Base-by-base conservation (phyloP, 2,888 invertebrate species). In the Lycaena phlaeas region DNA sequence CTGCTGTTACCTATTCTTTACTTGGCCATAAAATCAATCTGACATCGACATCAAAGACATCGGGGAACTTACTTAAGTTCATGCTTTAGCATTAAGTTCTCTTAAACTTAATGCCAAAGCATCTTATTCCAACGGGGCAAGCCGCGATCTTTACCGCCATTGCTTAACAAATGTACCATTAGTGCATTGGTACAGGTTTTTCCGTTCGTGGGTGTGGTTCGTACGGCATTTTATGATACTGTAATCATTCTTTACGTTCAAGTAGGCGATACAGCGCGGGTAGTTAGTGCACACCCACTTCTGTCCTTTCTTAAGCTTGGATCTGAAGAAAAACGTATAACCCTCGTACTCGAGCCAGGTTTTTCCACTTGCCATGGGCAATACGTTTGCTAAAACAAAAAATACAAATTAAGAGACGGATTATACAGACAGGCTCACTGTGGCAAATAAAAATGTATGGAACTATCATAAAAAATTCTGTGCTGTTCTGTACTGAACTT, bases 181-280 rank as follows among this genome's bases (percentile, higher is more conserved):
- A 1, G 53, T n/a, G 39, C 59, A 59, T 11, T 42, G 36, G 30
- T 53, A 49, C 0, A 68, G 12, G 0, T 6, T 25, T 4, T 42
- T 49, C 29, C 46, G 58, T 4, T 43, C 41, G 42, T 69, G 69
- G 2, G 43, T 43, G 36, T 69, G 69, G 1, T 43, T 14, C 0
- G 49, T 18, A 7, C 40, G 41, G 9, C 51, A 38, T 3, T 54
- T 43, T 1, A 60, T n/a, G 2, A 70, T 49, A 3, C 43, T 41
- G 14, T 56, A 50, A 2, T 48, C 7, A 0, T 62, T 61, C 18
- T 64, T 57, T 2, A 72, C 51, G 26, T 53, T 58, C 0, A 72
- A 31, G 25, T 36, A 48, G 0, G 58, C 53, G 30, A 49, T 54
- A 44, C 62, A 62, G 7, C 46, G 46, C 0, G 58, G 57, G 28